These are phyloP conservation scores for Calyptomena viridis DNA, from an alignment of 2,113 vertebrate genomes.

Conservation along the genomic window DNA sequence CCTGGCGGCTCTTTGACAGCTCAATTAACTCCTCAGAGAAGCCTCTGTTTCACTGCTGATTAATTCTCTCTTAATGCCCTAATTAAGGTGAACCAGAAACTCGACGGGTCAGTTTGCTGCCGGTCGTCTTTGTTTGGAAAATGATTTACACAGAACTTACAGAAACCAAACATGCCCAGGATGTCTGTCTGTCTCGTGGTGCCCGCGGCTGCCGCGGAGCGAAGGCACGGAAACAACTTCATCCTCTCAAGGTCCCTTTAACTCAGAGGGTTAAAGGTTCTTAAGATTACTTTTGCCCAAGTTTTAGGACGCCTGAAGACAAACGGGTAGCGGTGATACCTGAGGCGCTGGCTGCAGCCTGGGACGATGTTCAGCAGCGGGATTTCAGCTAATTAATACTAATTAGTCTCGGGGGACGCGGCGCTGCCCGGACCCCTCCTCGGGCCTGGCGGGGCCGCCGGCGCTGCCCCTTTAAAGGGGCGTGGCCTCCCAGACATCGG, in stretches of 20 bases:
- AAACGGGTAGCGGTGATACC: accelerated
- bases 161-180: accelerated
- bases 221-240: accelerated
- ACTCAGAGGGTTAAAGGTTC: accelerated
- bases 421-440: too few species aligned
- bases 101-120: background rate
- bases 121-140: too few species aligned
- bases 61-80: accelerated
- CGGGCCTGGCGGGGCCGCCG: too few species aligned
- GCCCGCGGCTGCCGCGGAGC: accelerated
- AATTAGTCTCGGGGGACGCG: too few species aligned
- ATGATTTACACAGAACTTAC: accelerated
- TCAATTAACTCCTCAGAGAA: background rate
- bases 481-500: accelerated
- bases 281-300: accelerated
- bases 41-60: accelerated
- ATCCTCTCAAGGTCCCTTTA: background rate
- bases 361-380: accelerated
- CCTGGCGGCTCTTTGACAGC: too few species aligned
- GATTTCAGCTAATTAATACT: accelerated
- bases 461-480: background rate
- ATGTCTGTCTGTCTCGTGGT: accelerated
- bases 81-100: background rate
- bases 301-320: accelerated
- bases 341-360: background rate